Conservation (phyloP, 2,797 vertebrate species). For the Xiphorhynchus erythropygius region DNA sequence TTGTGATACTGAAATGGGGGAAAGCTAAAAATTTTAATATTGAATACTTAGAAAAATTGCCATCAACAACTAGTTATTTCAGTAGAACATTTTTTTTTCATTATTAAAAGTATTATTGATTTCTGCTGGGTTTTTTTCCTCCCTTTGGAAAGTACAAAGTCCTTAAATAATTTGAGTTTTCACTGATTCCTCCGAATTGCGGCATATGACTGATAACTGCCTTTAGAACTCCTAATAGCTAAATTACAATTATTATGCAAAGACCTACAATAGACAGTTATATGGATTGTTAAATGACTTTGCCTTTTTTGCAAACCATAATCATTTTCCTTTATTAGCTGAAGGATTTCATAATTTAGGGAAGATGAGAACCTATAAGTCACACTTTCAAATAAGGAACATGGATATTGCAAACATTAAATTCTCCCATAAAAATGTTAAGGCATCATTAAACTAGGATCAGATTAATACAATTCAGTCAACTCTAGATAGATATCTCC, state of each 20-base stretch:
- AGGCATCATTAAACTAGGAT: slow-evolving; percentile 85
- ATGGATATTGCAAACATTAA: slow-evolving; percentile 86
- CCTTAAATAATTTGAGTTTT: slow-evolving; percentile 73
- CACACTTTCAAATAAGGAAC: slow-evolving; percentile 83
- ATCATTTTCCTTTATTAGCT: slow-evolving; percentile 85
- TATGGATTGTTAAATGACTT: slow-evolving; percentile 84
- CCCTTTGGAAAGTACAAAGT: slow-evolving; percentile 60
- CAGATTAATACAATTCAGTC: slow-evolving; percentile 85
- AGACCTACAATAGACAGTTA: slow-evolving; percentile 80
- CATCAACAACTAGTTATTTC: slow-evolving; percentile 42
- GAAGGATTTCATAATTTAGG: slow-evolving; percentile 86
- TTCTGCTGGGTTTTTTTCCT: background rate
- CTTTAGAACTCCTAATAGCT: slow-evolving; percentile 79
- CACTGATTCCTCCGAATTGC: slow-evolving; percentile 62
- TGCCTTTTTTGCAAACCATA: slow-evolving; percentile 81
- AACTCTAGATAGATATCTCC: slow-evolving; percentile 80
- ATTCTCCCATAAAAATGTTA: slow-evolving; percentile 84
- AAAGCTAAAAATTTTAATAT: background rate
- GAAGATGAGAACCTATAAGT: slow-evolving; percentile 85
- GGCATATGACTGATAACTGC: slow-evolving; percentile 79
- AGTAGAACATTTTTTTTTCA: slow-evolving; percentile 30
- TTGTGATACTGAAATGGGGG: background rate
- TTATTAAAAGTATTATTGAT: slow-evolving; percentile 61
- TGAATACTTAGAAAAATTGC: slow-evolving; percentile 49
- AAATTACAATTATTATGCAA: slow-evolving; percentile 85